phyloP scores from a whole-genome alignment of 2,113 vertebrate genomes.

The Sterna hirundo region DNA sequence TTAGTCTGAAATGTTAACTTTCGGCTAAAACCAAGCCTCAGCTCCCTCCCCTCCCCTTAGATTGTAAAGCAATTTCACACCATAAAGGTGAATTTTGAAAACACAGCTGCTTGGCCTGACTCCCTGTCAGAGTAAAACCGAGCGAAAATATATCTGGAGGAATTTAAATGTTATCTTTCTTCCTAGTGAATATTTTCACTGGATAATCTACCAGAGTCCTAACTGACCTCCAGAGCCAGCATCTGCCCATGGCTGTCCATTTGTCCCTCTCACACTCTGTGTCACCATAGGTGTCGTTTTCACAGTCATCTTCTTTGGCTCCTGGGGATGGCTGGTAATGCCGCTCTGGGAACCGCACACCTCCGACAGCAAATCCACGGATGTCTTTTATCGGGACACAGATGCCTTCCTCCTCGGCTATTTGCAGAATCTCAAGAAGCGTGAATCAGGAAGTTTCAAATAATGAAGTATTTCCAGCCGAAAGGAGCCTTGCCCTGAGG shows the following conservation, averaged over 20 bases:
- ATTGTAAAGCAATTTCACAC: neutral
- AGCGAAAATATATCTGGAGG: neutral
- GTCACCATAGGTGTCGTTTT: neutral
- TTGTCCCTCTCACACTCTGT: neutral
- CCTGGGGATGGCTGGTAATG: accelerated
- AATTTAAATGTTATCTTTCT: conserved; percentile 1
- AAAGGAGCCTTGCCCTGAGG: neutral
- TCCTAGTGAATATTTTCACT: neutral
- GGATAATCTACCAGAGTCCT: neutral
- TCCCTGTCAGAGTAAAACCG: neutral
- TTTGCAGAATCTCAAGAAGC: conserved; percentile 4
- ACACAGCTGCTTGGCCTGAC: neutral
- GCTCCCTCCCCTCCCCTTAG: neutral
- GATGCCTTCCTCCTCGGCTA: neutral
- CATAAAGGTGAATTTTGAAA: neutral
- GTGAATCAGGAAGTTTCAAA: neutral
- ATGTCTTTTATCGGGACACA: neutral
- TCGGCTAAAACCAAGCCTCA: conserved; percentile 12
- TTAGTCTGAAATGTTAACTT: neutral
- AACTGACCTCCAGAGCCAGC: neutral
- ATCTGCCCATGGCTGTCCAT: neutral
- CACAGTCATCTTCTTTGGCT: neutral
- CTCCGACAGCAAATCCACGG: neutral
- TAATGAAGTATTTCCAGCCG: neutral
- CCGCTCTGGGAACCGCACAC: neutral